Evolutionary conservation across 2,888 invertebrate genomes (phyloP).

Genomic region (Odontocolon sp.): DNA sequence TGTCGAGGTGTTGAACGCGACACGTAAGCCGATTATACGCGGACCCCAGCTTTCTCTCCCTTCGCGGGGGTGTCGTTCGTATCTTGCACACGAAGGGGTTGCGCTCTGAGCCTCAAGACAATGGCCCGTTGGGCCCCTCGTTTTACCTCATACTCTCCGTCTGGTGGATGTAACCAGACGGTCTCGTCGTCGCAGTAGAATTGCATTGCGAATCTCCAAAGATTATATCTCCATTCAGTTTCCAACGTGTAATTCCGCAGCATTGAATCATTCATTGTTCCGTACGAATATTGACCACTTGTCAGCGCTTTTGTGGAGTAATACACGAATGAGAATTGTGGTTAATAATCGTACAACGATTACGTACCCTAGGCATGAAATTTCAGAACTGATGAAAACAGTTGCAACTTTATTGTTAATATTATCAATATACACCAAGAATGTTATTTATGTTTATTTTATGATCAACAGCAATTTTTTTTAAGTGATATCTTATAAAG

Average conservation of each 20-base stretch:
- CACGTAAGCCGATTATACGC: slow-evolving; percentile 42
- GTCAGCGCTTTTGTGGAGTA: slow-evolving; percentile 9
- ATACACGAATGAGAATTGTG: slow-evolving; percentile 28
- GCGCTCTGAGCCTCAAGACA: slow-evolving; percentile 43
- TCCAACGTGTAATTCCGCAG: slow-evolving; percentile 15
- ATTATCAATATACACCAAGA: too few species aligned
- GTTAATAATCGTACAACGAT: too few species aligned
- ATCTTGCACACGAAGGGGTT: slow-evolving; percentile 1
- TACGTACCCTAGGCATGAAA: too few species aligned
- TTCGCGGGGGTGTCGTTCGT: slow-evolving; percentile 18
- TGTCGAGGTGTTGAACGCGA: slow-evolving; percentile 40
- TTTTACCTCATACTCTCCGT: too few species aligned
- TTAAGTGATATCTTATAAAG: too few species aligned
- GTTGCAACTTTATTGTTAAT: too few species aligned
- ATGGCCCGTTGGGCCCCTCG: slow-evolving; percentile 22
- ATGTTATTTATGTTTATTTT: too few species aligned
- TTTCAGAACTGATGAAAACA: too few species aligned
- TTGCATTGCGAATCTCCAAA: too few species aligned
- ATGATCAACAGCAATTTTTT: too few species aligned
- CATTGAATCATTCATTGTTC: slow-evolving; percentile 35
- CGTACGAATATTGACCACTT: slow-evolving; percentile 30
- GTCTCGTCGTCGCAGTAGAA: not conserved
- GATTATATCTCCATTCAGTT: slow-evolving; percentile 41
- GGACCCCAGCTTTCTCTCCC: slow-evolving; percentile 19
- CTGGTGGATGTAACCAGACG: too few species aligned